These are phyloP conservation scores for Nomada goodeniana DNA, from an alignment of 2,888 invertebrate species.

Conservation along the genomic window DNA sequence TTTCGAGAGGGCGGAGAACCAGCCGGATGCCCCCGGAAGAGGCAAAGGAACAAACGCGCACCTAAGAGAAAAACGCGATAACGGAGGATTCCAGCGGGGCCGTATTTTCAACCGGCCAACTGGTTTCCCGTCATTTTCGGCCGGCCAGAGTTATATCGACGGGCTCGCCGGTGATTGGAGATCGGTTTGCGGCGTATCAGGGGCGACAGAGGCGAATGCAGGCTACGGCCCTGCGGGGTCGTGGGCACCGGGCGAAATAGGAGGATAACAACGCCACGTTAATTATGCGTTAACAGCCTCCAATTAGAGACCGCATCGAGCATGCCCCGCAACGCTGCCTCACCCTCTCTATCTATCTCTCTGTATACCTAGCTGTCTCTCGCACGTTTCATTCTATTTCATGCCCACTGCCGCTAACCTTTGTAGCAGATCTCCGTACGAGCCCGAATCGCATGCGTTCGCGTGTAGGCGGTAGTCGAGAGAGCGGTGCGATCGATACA, in stretches of 20 bases:
- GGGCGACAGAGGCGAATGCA: constrained; percentile 52
- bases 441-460: constrained; percentile 58
- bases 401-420: constrained; percentile 52
- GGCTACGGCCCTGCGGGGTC: constrained; percentile 41
- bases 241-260: constrained; percentile 62
- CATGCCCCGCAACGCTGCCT: constrained; percentile 42
- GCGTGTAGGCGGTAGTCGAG: constrained; percentile 47
- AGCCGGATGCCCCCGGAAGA: no score
- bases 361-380: not conserved
- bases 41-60: not conserved
- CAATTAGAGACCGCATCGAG: constrained; percentile 77
- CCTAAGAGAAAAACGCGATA: no score
- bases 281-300: constrained; percentile 80
- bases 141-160: constrained; percentile 67
- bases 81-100: not conserved
- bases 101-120: constrained; percentile 68
- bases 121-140: constrained; percentile 76
- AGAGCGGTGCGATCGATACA: constrained; percentile 49
- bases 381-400: constrained; percentile 46
- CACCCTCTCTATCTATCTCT: constrained; percentile 3
- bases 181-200: constrained; percentile 61
- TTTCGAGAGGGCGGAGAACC: not conserved
- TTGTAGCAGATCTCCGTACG: constrained; percentile 54
- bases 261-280: constrained; percentile 72
- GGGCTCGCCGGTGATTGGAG: constrained; percentile 73